Base-by-base conservation (phyloP, 2,888 invertebrate species). In the Drosophila diplacantha region DNA sequence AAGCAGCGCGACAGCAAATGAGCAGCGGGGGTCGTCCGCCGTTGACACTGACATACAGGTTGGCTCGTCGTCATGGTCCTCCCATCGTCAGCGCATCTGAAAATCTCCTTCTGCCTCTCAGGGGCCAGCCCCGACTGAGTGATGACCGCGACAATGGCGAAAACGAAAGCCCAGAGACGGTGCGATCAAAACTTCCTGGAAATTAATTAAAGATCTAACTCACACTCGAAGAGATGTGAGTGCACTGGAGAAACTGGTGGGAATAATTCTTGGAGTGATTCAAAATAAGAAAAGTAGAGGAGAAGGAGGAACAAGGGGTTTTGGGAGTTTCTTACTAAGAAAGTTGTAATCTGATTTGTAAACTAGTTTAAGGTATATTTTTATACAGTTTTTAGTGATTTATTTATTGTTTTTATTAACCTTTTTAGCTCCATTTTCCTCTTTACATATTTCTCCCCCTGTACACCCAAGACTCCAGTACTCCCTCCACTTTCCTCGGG, bases 21-120 rank as follows among this genome's bases (percentile, higher is more conserved):
- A 74, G 69, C 84, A 73, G 64, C 77, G 79, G 82, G 80, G 72
- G 76, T 79, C 78, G 75, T 37, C 50, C 73, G 55, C 63, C 82
- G 83, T 83, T 78, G 78, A 78, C 78, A 78, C 83, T 82, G 83
- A 78, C 83, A 77, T 77, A 83, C 71, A 71, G 68, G 68, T 69
- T 69, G 68, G 53, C 47, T 50, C 67, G 63, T 41, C 68, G 55
- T 60, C 39, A 62, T 62, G 63, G 50, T 61, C 60, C 41, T 43
- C 29, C 52, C 66, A 47, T 44, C 34, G 39, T 41, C 60, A 38
- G n/a, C 61, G 11, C 49, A 60, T 16, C 65, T 46, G 29, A 31
- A 20, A 20, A 39, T 8, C 60, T 34, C n/a, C 44, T 22, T 26
- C 34, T 24, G 24, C 5, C 24, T 34, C 49, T 16, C 11, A n/a